These are phyloP conservation scores for Narcine bancroftii DNA, from an alignment of 2,113 vertebrate species.

Conservation along the genomic window DNA sequence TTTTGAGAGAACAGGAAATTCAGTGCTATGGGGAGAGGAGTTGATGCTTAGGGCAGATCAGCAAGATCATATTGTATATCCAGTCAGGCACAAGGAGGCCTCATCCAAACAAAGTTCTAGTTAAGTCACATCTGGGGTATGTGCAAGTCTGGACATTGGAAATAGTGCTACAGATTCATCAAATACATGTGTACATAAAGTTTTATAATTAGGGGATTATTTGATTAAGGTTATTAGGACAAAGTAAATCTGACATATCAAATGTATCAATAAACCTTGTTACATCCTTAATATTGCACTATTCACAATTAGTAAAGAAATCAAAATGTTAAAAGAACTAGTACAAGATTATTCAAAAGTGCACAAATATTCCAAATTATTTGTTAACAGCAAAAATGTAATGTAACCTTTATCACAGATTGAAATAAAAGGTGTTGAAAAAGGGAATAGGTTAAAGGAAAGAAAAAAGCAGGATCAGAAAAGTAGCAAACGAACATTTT, in stretches of 20 bases:
- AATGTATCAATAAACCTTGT: neutral
- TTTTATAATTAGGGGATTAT: no score
- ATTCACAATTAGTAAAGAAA: neutral
- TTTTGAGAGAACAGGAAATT: no score
- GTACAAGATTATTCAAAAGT: neutral
- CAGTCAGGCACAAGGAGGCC: no score
- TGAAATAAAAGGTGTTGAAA: neutral
- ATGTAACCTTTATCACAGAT: neutral
- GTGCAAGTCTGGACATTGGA: no score
- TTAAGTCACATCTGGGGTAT: no score
- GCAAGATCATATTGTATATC: no score
- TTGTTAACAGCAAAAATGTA: neutral
- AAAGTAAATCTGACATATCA: neutral
- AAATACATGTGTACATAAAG: no score
- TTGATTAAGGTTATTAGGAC: neutral
- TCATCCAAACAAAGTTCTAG: no score
- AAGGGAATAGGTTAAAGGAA: neutral
- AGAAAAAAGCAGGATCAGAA: slow-evolving; percentile 6
- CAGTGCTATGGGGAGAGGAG: no score
- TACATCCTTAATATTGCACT: neutral
- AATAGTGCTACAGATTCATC: no score
- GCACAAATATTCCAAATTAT: neutral
- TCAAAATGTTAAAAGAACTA: neutral
- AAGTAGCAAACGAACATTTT: neutral
- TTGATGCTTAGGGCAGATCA: no score